phyloP scores from a whole-genome alignment of 2,888 invertebrate species.

The Camponotus fellah region DNA sequence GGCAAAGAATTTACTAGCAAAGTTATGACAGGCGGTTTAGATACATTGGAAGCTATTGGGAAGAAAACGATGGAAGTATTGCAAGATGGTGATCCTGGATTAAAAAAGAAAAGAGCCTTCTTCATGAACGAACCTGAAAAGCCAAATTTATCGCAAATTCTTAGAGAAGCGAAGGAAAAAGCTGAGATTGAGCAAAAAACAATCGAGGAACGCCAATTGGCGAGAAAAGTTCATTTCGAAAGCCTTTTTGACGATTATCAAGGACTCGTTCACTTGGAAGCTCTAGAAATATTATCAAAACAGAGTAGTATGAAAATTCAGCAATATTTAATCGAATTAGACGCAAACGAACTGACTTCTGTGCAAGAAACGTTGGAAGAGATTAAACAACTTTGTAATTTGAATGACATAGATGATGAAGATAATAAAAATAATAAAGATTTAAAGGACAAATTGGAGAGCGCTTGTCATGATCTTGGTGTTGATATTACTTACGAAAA shows the following conservation, averaged over 20 bases:
- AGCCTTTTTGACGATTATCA: conserved; percentile 95
- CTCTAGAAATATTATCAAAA: conserved; percentile 95
- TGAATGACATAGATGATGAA: conserved; percentile 89
- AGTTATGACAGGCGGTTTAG: conserved; percentile 93
- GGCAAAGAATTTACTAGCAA: conserved; percentile 86
- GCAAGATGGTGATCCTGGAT: conserved; percentile 96
- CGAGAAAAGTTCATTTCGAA: conserved; percentile 90
- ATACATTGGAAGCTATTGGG: conserved; percentile 96
- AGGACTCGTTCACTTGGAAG: conserved; percentile 96
- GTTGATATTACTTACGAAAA: conserved; percentile 89
- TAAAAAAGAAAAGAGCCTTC: conserved; percentile 92
- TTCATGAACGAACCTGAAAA: conserved; percentile 89
- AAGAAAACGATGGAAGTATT: conserved; percentile 98
- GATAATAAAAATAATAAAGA: conserved; percentile 83
- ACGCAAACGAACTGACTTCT: conserved; percentile 88
- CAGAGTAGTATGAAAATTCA: conserved; percentile 93
- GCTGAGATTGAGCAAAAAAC: conserved; percentile 89
- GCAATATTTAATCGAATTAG: conserved; percentile 88
- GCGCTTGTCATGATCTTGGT: conserved; percentile 89
- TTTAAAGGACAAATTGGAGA: conserved; percentile 88
- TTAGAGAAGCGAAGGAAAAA: conserved; percentile 91
- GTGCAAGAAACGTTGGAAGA: conserved; percentile 93
- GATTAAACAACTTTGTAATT: conserved; percentile 92
- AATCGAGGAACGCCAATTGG: conserved; percentile 85
- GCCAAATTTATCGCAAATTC: conserved; percentile 89